These are phyloP conservation scores for Cygnus atratus DNA, from an alignment of 2,113 vertebrate genomes.

Conservation along the genomic window DNA sequence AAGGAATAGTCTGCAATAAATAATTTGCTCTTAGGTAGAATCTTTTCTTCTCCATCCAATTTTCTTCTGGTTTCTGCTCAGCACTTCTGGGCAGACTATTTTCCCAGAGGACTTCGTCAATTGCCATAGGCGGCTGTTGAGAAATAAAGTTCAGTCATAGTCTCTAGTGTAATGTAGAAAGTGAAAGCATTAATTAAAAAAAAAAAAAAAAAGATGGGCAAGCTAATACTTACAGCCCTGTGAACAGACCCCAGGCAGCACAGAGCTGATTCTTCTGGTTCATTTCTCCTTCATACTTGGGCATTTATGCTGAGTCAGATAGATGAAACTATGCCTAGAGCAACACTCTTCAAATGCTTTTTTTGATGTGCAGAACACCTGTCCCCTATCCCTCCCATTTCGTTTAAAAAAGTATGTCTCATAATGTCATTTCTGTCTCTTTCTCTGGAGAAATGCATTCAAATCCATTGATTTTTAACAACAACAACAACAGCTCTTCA, in stretches of 20 bases:
- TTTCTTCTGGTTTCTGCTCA: neutral
- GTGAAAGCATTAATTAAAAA: constrained; percentile 41
- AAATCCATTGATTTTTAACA: neutral
- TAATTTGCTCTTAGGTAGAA: neutral
- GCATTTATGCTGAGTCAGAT: constrained; percentile 26
- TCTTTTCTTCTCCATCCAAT: neutral
- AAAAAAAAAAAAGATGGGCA: neutral
- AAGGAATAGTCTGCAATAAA: neutral
- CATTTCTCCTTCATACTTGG: neutral
- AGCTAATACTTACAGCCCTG: neutral
- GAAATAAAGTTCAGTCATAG: constrained; percentile 13
- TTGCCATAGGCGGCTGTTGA: neutral
- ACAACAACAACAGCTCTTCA: neutral
- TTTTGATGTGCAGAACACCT: neutral
- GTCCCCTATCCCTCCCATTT: neutral
- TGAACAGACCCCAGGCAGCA: neutral
- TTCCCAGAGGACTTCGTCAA: neutral
- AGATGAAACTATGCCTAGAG: neutral
- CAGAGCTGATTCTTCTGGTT: constrained; percentile 4
- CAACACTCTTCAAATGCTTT: neutral
- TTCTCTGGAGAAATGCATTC: neutral
- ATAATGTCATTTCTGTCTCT: neutral
- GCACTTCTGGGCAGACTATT: neutral
- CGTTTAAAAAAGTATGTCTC: neutral
- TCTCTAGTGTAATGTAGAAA: constrained; percentile 11